A percentile compares a stretch with the other conserved stretches of the same genome.
Conservation (phyloP, 2,113 vertebrate genomes). For the Orthochromis indermauri region DNA sequence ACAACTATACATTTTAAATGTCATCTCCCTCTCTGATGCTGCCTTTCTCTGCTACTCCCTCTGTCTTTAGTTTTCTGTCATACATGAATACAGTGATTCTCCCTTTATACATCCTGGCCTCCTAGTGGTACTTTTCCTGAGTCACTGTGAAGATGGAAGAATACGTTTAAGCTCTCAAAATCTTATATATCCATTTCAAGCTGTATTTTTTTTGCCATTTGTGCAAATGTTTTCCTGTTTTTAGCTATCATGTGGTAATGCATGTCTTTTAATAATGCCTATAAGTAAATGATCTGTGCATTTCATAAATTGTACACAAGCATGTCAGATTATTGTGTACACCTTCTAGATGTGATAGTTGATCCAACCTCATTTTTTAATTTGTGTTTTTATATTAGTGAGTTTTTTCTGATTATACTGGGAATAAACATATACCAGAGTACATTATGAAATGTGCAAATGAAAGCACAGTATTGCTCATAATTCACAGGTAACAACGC, state of each 20-base stretch:
- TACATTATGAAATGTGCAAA: not conserved
- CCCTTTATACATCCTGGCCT: not conserved
- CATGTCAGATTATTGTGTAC: not conserved
- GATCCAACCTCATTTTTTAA: not conserved
- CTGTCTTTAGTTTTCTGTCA: not conserved
- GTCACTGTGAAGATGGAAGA: not conserved
- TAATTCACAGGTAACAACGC: not conserved
- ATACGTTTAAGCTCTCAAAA: not conserved
- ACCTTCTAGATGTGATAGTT: not conserved
- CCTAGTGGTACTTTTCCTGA: not conserved
- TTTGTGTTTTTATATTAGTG: not conserved
- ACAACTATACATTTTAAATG: conserved; percentile 47
- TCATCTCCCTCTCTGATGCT: not conserved
- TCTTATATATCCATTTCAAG: not conserved
- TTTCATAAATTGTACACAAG: not conserved
- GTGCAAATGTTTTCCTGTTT: not conserved
- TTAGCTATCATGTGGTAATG: not conserved
- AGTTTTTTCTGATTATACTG: not conserved
- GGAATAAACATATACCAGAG: not conserved
- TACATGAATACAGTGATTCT: not conserved
- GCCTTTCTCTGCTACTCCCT: not conserved
- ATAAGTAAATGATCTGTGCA: not conserved
- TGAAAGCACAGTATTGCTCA: not conserved
- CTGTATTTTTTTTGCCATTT: not conserved
- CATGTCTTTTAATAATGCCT: not conserved